Evolutionary conservation across 2,888 invertebrate species (phyloP).

Genomic region (Tridacna gigas): DNA sequence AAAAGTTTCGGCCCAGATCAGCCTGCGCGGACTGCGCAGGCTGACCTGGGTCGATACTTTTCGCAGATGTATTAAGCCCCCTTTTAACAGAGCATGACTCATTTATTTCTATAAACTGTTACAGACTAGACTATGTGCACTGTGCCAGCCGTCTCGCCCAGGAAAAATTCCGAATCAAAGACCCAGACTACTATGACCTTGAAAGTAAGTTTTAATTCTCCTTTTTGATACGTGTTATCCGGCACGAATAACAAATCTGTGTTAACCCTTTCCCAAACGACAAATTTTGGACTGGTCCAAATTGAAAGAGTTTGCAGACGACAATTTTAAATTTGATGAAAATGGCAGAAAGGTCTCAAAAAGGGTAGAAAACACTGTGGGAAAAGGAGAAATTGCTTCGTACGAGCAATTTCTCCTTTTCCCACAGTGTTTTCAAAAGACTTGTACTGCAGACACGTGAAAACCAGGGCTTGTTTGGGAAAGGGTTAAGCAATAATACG

Average conservation of each 20-base stretch:
- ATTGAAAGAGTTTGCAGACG: neutral
- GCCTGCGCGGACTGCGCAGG: too few relatives aligned
- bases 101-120: neutral
- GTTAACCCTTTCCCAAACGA: neutral
- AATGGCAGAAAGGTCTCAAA: neutral
- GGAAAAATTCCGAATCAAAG: slow-evolving; percentile 83
- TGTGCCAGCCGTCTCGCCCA: slow-evolving; percentile 84
- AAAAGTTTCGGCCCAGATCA: too few relatives aligned
- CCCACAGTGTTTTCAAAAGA: neutral
- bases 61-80: too few relatives aligned
- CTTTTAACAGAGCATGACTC: too few relatives aligned
- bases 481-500: neutral
- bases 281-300: neutral
- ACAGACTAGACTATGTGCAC: slow-evolving; percentile 84
- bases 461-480: neutral
- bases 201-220: slow-evolving; percentile 78
- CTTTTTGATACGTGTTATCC: too few relatives aligned
- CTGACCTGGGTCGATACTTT: too few relatives aligned
- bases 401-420: neutral
- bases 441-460: neutral
- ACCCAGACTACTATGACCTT: slow-evolving; percentile 84
- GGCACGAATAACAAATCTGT: neutral
- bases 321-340: neutral
- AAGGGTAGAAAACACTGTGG: neutral
- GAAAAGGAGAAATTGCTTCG: neutral